Base-by-base conservation (phyloP, 1,140 invertebrate genomes). In the Leucophenga varia region DNA sequence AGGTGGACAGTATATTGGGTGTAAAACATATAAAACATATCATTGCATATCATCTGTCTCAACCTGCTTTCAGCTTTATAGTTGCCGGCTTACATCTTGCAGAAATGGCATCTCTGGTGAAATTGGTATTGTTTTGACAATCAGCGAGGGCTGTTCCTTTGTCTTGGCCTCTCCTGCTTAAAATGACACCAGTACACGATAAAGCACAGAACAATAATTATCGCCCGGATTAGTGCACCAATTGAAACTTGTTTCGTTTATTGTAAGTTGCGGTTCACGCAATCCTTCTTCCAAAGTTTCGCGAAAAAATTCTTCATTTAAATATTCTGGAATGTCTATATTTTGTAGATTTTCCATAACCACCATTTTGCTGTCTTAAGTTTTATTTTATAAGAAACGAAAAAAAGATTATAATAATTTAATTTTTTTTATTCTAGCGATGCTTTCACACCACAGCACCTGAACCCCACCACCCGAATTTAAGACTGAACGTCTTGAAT, bases 191-290 rank as follows among this genome's bases (percentile, higher is more conserved):
- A 30, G 10, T 1, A 43, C 47, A 3, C 52, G 41, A 44, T 54
- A 54, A 36, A 54, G 49, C 16, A 30, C 35, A 9, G 47, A 49
- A 16, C 46, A 49, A 40, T 54, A 54, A 32, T 54, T 54, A 28
- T 54, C 52, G 10, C 52, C 52, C 7, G 40, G 42, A 13, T 44
- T 49, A 34, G 42, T 54, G 9, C 47, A 47, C 44, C 41, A 43
- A n/a, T 43, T 30, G 13, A 54, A 54, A 18, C 25, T 37, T n/a
- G 44, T 21, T 40, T 53, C 45, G 16, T 44, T n/a, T n/a, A 53
- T 19, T 12, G 8, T 19, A 2, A 53, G 8, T 22, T 48, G 25
- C 12, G 20, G 19, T 44, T 53, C 51, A 2, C 40, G 44, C 7
- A 53, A 34, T 25, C 51, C 45, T 16, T 48, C 44, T 35, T 48